Evolutionary conservation across 2,888 invertebrate genomes (phyloP), one percentile per base, ranked within the genome.

Genomic region (Ichneumoninae sp.): DNA sequence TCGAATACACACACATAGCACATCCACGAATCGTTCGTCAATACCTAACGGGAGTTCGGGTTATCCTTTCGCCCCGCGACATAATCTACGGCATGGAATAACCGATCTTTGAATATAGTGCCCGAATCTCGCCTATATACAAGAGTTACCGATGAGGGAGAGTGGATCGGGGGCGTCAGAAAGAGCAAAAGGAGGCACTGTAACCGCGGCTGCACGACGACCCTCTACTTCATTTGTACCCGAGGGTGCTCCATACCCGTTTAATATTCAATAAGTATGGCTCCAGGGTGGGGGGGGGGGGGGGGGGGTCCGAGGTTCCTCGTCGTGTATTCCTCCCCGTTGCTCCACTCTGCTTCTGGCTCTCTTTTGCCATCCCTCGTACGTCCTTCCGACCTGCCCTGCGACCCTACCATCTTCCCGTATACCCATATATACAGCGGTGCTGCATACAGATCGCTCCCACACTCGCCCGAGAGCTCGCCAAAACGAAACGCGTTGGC

Each of bases 231-330:
- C 85, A 87, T 88, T 88, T 88, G 86, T 85, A 83, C 86, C 85
- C 81, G 71, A 70, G 85, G 74, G 86, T 83, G 83, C 86, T 86
- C 16, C 81, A 76, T 73, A 47, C 66, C 57, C 86, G 82, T 87
- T 89, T 89, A 89, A 89, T 89, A 89, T 89, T 89, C 87, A 88
- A 89, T 89, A 89, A 89, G 86, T 87, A 87, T 78, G 60, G 69
- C 81, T 81, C 78, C 86, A 71, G 40, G 2, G 36, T 1, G 1
- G 8, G 36, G 36, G 6, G 36, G 7, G 71, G 26, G 74, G 1
- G 74, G 40, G 1, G 76, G 75, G 76, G 82, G 69, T 80, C 75
- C 86, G 75, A 57, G 77, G 19, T 80, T 86, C 63, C 66, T 68
- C 65, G 40, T n/a, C 33, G 50, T 65, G 74, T 75, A 54, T 77